A percentile compares a stretch with the other conserved stretches of the same genome.
Evolutionary conservation across 2,888 invertebrate species (phyloP).

Genomic region (Dicroscelio sp.): DNA sequence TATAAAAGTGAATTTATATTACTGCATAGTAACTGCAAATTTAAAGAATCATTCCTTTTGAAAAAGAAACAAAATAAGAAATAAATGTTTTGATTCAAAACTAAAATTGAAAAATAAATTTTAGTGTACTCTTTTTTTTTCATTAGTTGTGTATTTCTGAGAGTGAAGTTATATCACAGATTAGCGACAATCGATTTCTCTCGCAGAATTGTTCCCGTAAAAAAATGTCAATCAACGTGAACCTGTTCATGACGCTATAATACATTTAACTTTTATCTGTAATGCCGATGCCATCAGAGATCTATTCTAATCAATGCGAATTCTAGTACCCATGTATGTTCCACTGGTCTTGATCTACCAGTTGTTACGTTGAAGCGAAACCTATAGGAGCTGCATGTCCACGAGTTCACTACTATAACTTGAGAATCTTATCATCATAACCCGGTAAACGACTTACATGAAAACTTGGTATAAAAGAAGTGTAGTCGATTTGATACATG

Average conservation of each 20-base stretch:
- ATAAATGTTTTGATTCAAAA: too few relatives aligned
- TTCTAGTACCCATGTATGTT: conserved; percentile 61
- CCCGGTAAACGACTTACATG: conserved; percentile 61
- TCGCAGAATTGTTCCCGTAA: conserved; percentile 15
- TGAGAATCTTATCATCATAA: conserved; percentile 55
- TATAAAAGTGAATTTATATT: too few relatives aligned
- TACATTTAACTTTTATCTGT: conserved; percentile 60
- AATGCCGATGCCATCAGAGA: conserved; percentile 61
- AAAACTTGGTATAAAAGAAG: conserved; percentile 70
- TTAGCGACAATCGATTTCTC: conserved; percentile 68
- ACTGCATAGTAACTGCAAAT: too few relatives aligned
- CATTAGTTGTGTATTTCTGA: too few relatives aligned
- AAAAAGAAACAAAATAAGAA: too few relatives aligned
- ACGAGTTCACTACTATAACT: conserved; percentile 11
- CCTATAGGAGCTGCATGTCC: not conserved
- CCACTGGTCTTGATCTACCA: conserved; percentile 66
- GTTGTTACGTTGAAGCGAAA: conserved; percentile 65
- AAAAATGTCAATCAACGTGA: conserved; percentile 60
- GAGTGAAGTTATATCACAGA: conserved; percentile 50
- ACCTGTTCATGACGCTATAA: conserved; percentile 58
- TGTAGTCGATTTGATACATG: conserved; percentile 54
- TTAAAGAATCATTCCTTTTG: too few relatives aligned
- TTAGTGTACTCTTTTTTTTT: too few relatives aligned
- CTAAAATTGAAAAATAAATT: too few relatives aligned
- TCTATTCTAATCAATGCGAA: conserved; percentile 53